Evolutionary conservation across 2,113 vertebrate genomes (phyloP).

Genomic region (Spheniscus mendiculus): DNA sequence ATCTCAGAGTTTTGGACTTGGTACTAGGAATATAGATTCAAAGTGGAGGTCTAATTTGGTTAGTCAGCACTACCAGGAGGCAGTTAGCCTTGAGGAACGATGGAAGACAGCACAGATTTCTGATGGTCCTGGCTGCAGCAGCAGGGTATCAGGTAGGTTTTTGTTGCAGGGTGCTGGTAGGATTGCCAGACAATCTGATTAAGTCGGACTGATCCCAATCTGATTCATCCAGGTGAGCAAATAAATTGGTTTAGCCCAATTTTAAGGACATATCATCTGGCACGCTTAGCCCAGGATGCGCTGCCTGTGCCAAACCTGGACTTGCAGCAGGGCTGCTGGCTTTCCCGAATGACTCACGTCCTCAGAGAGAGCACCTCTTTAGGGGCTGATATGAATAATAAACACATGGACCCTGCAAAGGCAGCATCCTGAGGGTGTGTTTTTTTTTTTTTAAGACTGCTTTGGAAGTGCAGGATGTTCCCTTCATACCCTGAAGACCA

Average conservation of each 20-base stretch:
- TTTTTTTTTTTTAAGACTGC: not conserved
- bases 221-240: not conserved
- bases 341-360: not conserved
- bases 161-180: not conserved
- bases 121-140: not conserved
- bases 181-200: not conserved
- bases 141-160: not conserved
- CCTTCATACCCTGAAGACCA: not conserved
- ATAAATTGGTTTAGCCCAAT: not conserved
- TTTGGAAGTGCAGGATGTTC: not conserved
- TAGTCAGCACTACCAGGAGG: not conserved
- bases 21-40: not conserved
- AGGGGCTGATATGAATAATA: not conserved
- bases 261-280: not conserved
- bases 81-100: not conserved
- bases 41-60: not conserved
- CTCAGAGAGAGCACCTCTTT: not conserved
- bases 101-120: not conserved
- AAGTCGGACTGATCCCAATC: not conserved
- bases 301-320: not conserved
- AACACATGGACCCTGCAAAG: not conserved
- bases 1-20: not conserved
- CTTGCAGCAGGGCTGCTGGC: not conserved
- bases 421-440: not conserved
- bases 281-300: accelerated